Evolutionary conservation across 1,140 invertebrate genomes (phyloP), one percentile per base, ranked within the genome.

Genomic region (Orussus abietinus): DNA sequence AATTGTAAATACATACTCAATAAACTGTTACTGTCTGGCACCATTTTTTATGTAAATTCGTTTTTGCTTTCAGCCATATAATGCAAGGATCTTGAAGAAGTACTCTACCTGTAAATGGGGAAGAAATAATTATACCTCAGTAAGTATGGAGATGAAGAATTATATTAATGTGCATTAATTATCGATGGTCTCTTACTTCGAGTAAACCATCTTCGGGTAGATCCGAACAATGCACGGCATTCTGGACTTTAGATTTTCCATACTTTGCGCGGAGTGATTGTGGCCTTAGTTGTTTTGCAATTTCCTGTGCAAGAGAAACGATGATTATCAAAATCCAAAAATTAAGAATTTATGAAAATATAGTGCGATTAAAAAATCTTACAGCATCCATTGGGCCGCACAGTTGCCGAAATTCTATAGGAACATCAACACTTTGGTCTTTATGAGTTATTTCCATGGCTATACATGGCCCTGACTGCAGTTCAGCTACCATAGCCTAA

Each of bases 141-240:
- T 25, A 49, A 44, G 51, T 32, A 25, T 41, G 50, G 19, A 33
- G 3, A 13, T 25, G 4, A 29, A 39, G 18, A 2, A 3, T 33
- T 31, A 4, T 30, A 28, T 20, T 13, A 30, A 38, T 18, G 25
- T 21, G 5, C 35, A 39, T 17, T 7, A 26, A 20, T 22, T 20
- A 19, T 10, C 42, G 7, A 32, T 43, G 21, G 31, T 5, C 9
- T 33, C 29, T 55, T 59, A 85, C 80, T 77, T 96, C 93, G 40
- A 93, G 67, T 26, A 81, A 55, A 2, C 85, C 84, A 75, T 96
- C 92, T 59, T 93, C 90, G 1, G 82, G 78, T 36, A 97, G 74
- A 77, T 97, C 92, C 20, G 92, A 96, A 59, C 92, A 95, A 65
- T 96, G 92, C 4, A 96, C 75, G 5, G 88, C 91, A 75, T 96